phyloP scores from a whole-genome alignment of 2,113 vertebrate species.

The Anhinga rufa region DNA sequence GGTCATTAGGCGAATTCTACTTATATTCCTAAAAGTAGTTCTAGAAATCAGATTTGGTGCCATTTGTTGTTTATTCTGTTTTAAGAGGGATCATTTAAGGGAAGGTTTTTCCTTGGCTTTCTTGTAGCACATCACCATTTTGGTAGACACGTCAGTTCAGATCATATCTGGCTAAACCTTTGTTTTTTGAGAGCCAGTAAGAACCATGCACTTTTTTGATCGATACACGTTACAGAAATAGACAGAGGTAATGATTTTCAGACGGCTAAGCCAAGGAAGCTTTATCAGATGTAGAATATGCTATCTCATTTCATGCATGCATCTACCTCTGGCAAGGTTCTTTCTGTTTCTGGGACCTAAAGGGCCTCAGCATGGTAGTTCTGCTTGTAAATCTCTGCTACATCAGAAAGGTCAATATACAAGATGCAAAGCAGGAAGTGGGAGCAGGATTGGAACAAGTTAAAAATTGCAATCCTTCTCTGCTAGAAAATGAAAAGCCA shows the following conservation, averaged over 20 bases:
- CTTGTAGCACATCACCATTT: not conserved
- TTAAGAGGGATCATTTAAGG: not conserved
- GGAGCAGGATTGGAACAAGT: not conserved
- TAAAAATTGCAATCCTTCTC: not conserved
- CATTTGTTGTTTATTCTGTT: not conserved
- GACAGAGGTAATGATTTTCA: constrained; percentile 33
- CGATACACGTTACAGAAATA: constrained; percentile 38
- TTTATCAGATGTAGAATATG: constrained; percentile 50
- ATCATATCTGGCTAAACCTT: constrained; percentile 35
- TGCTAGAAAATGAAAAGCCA: constrained; percentile 21
- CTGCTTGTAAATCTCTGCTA: constrained; percentile 47
- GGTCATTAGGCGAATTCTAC: not conserved
- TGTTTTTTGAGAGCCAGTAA: not conserved
- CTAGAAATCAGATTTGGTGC: not conserved
- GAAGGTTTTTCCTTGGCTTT: not conserved
- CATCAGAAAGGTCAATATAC: constrained; percentile 52
- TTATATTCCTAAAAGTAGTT: not conserved
- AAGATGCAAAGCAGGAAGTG: constrained; percentile 18
- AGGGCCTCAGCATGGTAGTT: constrained; percentile 4
- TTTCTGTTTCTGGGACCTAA: constrained; percentile 48
- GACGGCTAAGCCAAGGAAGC: not conserved
- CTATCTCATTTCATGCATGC: constrained; percentile 48
- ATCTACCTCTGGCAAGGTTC: constrained; percentile 42
- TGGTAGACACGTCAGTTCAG: constrained; percentile 16
- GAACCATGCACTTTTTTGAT: not conserved